A percentile compares a stretch with the other conserved stretches of the same genome.
These are phyloP conservation scores for Physocephala rufipes DNA, from an alignment of 2,888 invertebrate species.

Conservation along the genomic window DNA sequence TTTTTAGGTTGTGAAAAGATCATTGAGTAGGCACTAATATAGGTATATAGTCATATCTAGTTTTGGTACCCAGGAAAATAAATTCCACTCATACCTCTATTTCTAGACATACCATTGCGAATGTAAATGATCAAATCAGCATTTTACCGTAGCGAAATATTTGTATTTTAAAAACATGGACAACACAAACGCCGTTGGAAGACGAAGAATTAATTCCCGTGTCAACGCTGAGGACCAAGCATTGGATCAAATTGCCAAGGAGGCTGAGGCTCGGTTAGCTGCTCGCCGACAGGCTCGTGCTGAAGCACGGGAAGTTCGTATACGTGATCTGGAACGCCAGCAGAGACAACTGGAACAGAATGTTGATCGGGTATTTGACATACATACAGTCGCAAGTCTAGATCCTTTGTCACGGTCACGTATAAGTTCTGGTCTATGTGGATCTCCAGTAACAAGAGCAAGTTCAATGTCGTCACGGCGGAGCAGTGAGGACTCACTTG, in stretches of 20 bases:
- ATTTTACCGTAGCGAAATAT: no score
- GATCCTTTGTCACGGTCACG: slow-evolving; percentile 65
- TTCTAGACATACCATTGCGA: no score
- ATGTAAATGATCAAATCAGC: no score
- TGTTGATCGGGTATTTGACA: slow-evolving; percentile 89
- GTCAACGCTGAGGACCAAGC: slow-evolving; percentile 96
- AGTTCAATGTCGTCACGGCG: slow-evolving; percentile 76
- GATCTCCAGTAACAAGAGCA: slow-evolving; percentile 54
- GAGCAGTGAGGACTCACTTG: slow-evolving; percentile 91
- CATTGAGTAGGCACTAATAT: neutral
- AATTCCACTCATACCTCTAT: no score
- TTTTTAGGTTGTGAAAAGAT: slow-evolving; percentile 9
- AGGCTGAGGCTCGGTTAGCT: slow-evolving; percentile 96
- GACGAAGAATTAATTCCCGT: slow-evolving; percentile 83
- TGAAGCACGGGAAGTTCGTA: slow-evolving; percentile 96
- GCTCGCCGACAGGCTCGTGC: slow-evolving; percentile 95
- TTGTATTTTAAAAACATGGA: slow-evolving; percentile 55
- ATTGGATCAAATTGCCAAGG: slow-evolving; percentile 95
- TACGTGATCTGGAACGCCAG: slow-evolving; percentile 95
- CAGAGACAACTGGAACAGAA: slow-evolving; percentile 93
- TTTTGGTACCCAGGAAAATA: no score
- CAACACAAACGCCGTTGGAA: slow-evolving; percentile 67
- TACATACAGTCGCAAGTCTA: slow-evolving; percentile 71
- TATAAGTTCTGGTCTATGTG: slow-evolving; percentile 41
- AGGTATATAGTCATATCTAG: no score